Conservation (phyloP, 1,140 invertebrate genomes). For the Drosophila suzukii region DNA sequence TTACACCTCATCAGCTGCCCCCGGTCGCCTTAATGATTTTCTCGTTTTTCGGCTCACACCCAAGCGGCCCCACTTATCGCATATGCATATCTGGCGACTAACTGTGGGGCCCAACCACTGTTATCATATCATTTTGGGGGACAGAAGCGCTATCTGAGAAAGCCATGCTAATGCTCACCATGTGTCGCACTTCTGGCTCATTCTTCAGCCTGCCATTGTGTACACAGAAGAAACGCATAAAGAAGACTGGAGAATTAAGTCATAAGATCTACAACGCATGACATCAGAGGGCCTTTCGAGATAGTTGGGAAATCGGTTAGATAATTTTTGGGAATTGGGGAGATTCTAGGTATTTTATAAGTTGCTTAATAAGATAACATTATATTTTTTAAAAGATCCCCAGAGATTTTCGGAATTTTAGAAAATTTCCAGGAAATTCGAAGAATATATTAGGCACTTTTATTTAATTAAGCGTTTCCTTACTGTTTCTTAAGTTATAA, state of each 20-base stretch:
- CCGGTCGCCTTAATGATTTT: conserved; percentile 15
- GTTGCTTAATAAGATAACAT: background rate
- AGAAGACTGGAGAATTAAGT: conserved; percentile 36
- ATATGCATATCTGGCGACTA: conserved; percentile 53
- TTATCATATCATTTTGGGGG: conserved; percentile 59
- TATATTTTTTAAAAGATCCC: background rate
- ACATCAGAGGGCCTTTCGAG: conserved; percentile 24
- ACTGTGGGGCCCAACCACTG: conserved; percentile 17
- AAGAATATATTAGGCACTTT: background rate
- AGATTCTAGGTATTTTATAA: background rate
- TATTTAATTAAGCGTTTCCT: too few species aligned
- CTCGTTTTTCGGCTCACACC: conserved; percentile 1
- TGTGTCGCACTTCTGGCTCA: conserved; percentile 29
- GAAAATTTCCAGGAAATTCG: background rate
- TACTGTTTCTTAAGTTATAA: background rate
- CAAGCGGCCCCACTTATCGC: conserved; percentile 33
- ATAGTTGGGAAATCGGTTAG: conserved; percentile 4
- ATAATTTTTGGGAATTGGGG: background rate
- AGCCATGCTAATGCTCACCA: conserved; percentile 40
- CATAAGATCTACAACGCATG: conserved; percentile 33
- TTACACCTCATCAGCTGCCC: conserved; percentile 36
- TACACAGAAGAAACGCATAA: conserved; percentile 27
- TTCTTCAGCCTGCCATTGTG: background rate
- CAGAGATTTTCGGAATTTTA: background rate
- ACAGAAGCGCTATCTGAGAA: conserved; percentile 37